Evolutionary conservation across 2,888 invertebrate genomes (phyloP).

Genomic region (Ophion slaviceki): DNA sequence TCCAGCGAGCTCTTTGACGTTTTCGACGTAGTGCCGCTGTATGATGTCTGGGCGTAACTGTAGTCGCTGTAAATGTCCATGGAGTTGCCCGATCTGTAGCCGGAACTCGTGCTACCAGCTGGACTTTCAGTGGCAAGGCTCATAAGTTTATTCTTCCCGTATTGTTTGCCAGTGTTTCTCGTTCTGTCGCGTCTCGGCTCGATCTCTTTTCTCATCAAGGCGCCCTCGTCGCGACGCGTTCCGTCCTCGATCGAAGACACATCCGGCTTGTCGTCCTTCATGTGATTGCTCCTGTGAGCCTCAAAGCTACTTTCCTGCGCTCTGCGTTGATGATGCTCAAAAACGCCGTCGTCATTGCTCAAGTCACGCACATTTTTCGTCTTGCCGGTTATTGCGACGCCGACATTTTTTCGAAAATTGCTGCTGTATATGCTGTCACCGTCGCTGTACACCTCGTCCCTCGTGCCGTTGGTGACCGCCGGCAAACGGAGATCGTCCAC

Average conservation of each 20-base stretch:
- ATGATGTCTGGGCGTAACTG: constrained; percentile 86
- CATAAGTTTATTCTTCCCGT: constrained; percentile 14
- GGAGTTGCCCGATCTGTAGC: constrained; percentile 85
- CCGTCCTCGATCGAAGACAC: constrained; percentile 23
- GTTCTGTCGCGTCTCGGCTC: constrained; percentile 30
- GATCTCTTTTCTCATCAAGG: constrained; percentile 14
- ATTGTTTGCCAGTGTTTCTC: constrained; percentile 41
- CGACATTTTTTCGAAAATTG: constrained; percentile 46
- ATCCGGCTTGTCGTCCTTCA: constrained; percentile 40
- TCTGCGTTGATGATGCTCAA: constrained; percentile 45
- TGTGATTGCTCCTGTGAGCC: constrained; percentile 36
- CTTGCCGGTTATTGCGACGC: background rate
- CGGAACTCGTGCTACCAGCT: constrained; percentile 82
- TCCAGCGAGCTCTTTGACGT: constrained; percentile 79
- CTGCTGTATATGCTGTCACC: constrained; percentile 71
- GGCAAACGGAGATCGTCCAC: constrained; percentile 68
- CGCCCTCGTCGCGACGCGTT: constrained; percentile 21
- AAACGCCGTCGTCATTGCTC: constrained; percentile 76
- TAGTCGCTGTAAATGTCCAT: constrained; percentile 85
- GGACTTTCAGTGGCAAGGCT: constrained; percentile 66
- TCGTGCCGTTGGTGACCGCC: constrained; percentile 68
- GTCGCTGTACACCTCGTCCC: constrained; percentile 73
- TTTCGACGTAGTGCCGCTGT: constrained; percentile 76
- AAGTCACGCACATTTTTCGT: constrained; percentile 70
- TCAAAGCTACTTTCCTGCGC: constrained; percentile 46